phyloP scores from a whole-genome alignment of 2,888 invertebrate genomes.

The Brassicogethes aeneus region DNA sequence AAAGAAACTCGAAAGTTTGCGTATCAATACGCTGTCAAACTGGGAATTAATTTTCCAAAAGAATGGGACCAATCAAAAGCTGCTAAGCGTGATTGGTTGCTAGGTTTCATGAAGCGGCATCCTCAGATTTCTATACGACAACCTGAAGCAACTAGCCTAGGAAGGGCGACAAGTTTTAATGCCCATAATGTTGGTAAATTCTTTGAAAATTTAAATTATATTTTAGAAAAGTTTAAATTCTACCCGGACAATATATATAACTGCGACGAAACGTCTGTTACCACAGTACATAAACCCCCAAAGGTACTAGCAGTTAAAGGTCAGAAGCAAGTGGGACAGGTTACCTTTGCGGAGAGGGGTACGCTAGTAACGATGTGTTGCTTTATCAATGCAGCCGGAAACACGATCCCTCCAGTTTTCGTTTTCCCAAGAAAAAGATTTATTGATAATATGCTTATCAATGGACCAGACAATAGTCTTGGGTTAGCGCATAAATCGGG shows the following conservation, averaged over 20 bases:
- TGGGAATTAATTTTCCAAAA: conserved; percentile 16
- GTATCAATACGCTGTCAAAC: too few relatives aligned
- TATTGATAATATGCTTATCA: too few relatives aligned
- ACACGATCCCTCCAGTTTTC: too few relatives aligned
- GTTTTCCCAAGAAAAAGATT: too few relatives aligned
- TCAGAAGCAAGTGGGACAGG: conserved; percentile 7
- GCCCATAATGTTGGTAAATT: conserved; percentile 6
- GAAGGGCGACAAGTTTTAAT: conserved; percentile 7
- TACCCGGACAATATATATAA: conserved; percentile 8
- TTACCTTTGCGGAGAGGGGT: not conserved
- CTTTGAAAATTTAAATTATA: conserved; percentile 7
- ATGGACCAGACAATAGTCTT: conserved; percentile 9
- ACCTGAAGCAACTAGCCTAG: conserved; percentile 11
- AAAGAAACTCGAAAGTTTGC: conserved; percentile 19
- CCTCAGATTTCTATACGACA: conserved; percentile 7
- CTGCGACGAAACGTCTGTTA: conserved; percentile 6
- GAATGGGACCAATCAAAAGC: conserved; percentile 14
- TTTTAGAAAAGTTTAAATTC: conserved; percentile 7
- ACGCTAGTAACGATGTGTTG: not conserved
- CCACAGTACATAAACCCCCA: conserved; percentile 8
- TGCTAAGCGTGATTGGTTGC: conserved; percentile 7
- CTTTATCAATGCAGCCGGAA: too few relatives aligned
- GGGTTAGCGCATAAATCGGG: conserved; percentile 7
- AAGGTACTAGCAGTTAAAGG: conserved; percentile 6
- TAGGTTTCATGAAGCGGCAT: conserved; percentile 3